Conservation (phyloP, 2,888 invertebrate genomes). For the Clusia tigrina region DNA sequence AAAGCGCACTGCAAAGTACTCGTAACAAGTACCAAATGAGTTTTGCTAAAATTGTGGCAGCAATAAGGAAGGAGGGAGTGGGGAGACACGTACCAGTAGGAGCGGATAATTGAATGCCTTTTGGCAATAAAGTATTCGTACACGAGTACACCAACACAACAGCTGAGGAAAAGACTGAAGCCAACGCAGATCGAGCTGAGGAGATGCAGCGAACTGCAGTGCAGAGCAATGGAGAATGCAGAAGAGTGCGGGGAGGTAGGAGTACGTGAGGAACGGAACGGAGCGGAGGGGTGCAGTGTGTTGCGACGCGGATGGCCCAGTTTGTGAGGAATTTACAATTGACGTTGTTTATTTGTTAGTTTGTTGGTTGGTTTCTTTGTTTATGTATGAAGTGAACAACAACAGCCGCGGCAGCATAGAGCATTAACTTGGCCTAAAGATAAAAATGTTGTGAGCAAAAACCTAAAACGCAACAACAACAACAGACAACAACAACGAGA, state of each 20-base stretch:
- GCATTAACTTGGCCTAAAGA: constrained; percentile 3
- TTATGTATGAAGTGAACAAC: not conserved
- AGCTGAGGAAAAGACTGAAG: not conserved
- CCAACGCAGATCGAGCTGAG: not conserved
- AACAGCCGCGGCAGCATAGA: constrained; percentile 4
- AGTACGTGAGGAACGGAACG: not conserved
- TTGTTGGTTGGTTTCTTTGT: constrained; percentile 11
- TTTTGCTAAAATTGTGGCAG: no score
- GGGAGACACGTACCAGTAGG: not conserved
- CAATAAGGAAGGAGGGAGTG: no score
- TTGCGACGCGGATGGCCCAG: constrained; percentile 21
- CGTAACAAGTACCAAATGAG: no score
- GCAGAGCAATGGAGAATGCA: not conserved
- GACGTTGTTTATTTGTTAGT: constrained; percentile 11
- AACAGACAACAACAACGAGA: not conserved
- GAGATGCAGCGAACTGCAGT: not conserved
- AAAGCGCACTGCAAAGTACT: no score
- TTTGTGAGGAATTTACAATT: constrained; percentile 28
- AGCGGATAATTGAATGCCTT: not conserved
- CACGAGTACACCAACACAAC: not conserved
- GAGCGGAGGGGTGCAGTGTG: not conserved
- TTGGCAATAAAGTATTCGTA: not conserved
- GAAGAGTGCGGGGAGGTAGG: not conserved
- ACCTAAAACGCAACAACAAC: not conserved
- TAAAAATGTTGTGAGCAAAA: not conserved